Evolutionary conservation across 2,888 invertebrate species (phyloP), one percentile per base, ranked within the genome.

Genomic region (Tolmerus cingulatus): DNA sequence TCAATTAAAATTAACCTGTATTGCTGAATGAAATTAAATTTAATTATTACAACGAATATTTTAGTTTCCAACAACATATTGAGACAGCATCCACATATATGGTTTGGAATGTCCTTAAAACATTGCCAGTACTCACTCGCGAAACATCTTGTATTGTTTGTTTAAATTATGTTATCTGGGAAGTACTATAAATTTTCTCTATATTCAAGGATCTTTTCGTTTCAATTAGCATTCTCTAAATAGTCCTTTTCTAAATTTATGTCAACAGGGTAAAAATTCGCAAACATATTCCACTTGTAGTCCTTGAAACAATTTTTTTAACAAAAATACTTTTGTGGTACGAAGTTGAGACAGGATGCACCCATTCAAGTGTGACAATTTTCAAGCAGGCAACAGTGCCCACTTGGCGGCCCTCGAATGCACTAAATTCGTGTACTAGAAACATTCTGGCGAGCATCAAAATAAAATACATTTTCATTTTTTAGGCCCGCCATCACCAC

Each of bases 401-500:
- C 66, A 66, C 66, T 66, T 66, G 19, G 66, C 8, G 27, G 66
- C 27, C 12, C 66, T 19, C 9, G 27, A 66, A 27, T 66, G 66
- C 23, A 66, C 66, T 66, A 51, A 51, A 51, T 51, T 51, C 51
- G n/a, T n/a, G n/a, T n/a, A 51, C 51, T 51, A 51, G 66, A 66
- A 66, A 66, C 27, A 66, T n/a, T 37, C 46, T 43, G 40, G 7
- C 27, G 27, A 82, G 37, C 57, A 57, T 82, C 51, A 51, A 82
- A 79, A 79, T 55, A 46, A 79, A 82, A 66, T 82, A 16, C 82
- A 14, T 34, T 82, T 66, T 66, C 82, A 14, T 34, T 82, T 66
- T 66, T 57, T 27, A 82, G 57, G n/a, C 19, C 4, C 57, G 19
- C 57, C 57, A 82, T 82, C 82, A 82, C 19, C 82, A 37, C 82